phyloP scores from a whole-genome alignment of 2,113 vertebrate species.

The Seriola dumerili region DNA sequence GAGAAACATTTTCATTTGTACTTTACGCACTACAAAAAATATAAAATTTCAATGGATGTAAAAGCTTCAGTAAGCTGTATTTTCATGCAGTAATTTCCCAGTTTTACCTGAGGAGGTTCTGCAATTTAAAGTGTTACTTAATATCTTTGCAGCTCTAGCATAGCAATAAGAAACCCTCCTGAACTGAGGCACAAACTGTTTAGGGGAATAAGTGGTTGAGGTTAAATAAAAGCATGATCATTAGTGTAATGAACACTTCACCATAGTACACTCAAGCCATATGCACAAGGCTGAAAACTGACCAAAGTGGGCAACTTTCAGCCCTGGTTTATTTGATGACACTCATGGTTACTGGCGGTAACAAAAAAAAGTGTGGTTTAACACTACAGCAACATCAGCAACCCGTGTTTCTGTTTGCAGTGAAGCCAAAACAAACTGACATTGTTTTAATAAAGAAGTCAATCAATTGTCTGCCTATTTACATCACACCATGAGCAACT shows the following conservation, averaged over 20 bases:
- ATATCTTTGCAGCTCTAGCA: slow-evolving; percentile 9
- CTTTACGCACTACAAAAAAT: not conserved
- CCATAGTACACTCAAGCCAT: not conserved
- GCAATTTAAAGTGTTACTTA: slow-evolving; percentile 1
- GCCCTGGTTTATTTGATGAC: not conserved
- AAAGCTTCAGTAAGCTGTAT: not conserved
- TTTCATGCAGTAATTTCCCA: not conserved
- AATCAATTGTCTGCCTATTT: not conserved
- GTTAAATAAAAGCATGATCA: not conserved
- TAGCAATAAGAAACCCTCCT: not conserved
- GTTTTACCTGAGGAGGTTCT: not conserved
- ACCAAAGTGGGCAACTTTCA: not conserved
- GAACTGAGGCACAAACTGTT: not conserved
- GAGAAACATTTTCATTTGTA: not conserved
- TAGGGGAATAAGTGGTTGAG: not conserved
- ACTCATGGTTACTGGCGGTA: not conserved
- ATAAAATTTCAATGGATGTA: not conserved
- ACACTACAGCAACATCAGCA: not conserved
- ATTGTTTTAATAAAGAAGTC: not conserved
- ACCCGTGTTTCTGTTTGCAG: not conserved
- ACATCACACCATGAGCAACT: not conserved
- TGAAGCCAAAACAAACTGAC: not conserved
- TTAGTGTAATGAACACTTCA: not conserved
- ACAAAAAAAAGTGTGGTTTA: not conserved
- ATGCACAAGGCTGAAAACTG: not conserved